phyloP scores from a whole-genome alignment of 2,113 vertebrate genomes.

The Oenanthe melanoleuca region DNA sequence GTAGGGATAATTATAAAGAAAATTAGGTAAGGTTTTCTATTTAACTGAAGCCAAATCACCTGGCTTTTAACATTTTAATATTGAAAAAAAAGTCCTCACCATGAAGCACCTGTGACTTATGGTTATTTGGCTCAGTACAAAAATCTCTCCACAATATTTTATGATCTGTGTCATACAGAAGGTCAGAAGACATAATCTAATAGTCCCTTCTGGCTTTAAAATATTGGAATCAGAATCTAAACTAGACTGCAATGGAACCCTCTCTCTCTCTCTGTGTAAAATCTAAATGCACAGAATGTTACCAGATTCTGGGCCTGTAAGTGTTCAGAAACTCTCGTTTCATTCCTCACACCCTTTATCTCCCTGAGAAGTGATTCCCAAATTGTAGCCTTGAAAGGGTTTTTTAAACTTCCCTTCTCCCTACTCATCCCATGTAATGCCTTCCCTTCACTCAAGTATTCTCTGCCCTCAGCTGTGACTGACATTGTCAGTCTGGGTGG shows the following conservation, averaged over 20 bases:
- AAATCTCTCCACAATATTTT: neutral
- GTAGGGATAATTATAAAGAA: neutral
- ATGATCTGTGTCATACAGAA: neutral
- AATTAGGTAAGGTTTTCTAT: neutral
- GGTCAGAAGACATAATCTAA: slow-evolving; percentile 4
- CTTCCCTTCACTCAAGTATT: neutral
- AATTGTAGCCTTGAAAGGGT: neutral
- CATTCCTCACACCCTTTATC: neutral
- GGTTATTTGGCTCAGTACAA: neutral
- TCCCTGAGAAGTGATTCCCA: neutral
- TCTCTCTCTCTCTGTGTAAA: neutral
- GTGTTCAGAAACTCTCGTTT: neutral
- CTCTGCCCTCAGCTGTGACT: neutral
- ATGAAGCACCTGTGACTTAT: neutral
- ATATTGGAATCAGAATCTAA: neutral
- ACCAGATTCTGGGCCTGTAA: neutral
- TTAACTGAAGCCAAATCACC: neutral
- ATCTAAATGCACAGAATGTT: neutral
- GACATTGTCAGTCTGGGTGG: neutral
- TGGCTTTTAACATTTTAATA: neutral
- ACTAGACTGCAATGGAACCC: neutral
- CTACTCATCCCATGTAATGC: accelerated
- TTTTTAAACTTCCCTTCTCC: neutral
- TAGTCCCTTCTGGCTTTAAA: neutral
- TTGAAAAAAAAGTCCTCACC: neutral